Conservation (phyloP, 37 sponge, comb jelly and placozoan species). For the Halichondria panicea region DNA sequence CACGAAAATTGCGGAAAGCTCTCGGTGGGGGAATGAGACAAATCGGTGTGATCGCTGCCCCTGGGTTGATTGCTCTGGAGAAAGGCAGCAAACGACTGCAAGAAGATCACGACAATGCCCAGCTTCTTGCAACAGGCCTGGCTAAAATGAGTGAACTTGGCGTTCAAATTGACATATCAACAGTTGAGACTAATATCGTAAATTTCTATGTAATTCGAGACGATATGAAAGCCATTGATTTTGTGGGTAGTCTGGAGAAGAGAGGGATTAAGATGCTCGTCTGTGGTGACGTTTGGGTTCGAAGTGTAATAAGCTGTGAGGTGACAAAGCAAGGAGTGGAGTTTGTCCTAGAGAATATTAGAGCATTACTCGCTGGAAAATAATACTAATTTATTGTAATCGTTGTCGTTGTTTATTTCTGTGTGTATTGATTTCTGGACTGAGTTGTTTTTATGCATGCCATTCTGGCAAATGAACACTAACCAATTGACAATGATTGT, state of each 20-base stretch:
- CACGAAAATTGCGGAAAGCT: slow-evolving; percentile 53
- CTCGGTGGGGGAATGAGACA: slow-evolving; percentile 85
- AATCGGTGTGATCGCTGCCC: slow-evolving; percentile 79
- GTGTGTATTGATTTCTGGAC: background rate
- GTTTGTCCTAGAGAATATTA: slow-evolving; percentile 29
- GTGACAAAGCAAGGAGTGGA: slow-evolving; percentile 42
- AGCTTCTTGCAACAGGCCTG: slow-evolving; percentile 39
- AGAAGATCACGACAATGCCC: slow-evolving; percentile 70
- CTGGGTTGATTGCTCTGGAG: slow-evolving; percentile 68
- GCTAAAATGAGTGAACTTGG: slow-evolving; percentile 48
- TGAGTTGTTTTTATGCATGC: background rate
- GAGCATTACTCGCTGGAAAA: background rate
- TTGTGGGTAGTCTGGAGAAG: slow-evolving; percentile 23
- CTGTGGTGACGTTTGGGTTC: background rate
- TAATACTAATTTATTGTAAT: background rate
- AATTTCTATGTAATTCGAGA: slow-evolving; percentile 21
- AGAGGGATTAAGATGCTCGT: slow-evolving; percentile 20
- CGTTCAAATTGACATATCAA: slow-evolving; percentile 27
- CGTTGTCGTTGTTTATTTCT: background rate
- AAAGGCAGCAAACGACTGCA: slow-evolving; percentile 34
- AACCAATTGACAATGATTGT: too few relatives aligned
- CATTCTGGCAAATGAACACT: too few relatives aligned
- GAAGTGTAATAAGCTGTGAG: slow-evolving; percentile 51
- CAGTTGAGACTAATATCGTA: slow-evolving; percentile 72
- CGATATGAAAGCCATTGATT: slow-evolving; percentile 24